Base-by-base conservation (phyloP, 2,113 vertebrate species). In the Upupa epops region DNA sequence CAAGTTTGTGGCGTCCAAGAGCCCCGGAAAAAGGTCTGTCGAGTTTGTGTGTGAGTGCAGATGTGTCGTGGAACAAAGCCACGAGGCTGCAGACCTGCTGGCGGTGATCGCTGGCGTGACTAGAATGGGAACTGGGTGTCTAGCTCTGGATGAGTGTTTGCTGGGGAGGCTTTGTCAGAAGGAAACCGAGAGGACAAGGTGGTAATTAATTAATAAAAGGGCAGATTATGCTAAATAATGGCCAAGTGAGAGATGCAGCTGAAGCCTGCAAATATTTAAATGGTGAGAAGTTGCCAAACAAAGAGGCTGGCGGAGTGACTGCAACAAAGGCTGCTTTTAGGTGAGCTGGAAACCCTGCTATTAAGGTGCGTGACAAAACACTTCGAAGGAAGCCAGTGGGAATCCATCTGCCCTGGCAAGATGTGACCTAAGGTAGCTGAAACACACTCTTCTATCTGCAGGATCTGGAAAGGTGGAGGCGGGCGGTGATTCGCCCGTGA, bases 201-300 rank as follows among this genome's bases (percentile, higher is more conserved):
- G 4, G 34, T 32, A 86, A 86, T 93, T 82, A 20, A 24, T 76
- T 93, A 76, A 73, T 48, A n/a, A 64, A 83, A 78, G 42, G 54
- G 31, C 86, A 61, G 55, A 86, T 84, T 55, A 76, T 89, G 63
- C 40, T 86, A 73, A 94, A n/a, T 90, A 69, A 81, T 49, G 70
- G 24, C 49, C 42, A 65, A 77, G 72, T 82, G 69, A 80, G 72
- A 85, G 69, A 80, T 48, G 63, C n/a, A 88, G 75, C 54, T 95
- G 81, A 93, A 94, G 81, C 55, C 74, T 89, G 83, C 92, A 82
- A 84, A 85, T 93, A 92, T 89, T 94, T 79, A 86, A 94, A 94
- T 94, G 29, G 28, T 51, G 20, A 46, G 54, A 95, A 84, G 93
- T 94, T 92, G 59, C 80, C 46, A 61, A 34, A 95, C 86, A 95